A percentile compares a stretch with the other conserved stretches of the same genome.
Evolutionary conservation across 2,888 invertebrate species (phyloP).

Genomic region (Hylaea fasciaria): DNA sequence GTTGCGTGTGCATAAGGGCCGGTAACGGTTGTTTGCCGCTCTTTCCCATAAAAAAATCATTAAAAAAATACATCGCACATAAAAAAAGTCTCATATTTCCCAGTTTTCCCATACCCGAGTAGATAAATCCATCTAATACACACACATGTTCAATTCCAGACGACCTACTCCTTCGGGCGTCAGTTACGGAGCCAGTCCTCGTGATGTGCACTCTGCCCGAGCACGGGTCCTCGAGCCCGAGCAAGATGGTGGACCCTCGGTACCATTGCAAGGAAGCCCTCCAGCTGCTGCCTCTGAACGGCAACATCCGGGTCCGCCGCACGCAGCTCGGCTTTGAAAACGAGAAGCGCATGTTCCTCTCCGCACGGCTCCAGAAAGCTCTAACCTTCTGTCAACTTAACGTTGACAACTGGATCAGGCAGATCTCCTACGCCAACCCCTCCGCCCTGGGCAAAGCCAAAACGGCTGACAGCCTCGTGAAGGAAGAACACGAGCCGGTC

Average conservation of each 20-base stretch:
- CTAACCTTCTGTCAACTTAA: slow-evolving; percentile 87
- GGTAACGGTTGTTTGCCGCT: too few species aligned
- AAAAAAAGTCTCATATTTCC: too few species aligned
- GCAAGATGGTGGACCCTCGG: slow-evolving; percentile 82
- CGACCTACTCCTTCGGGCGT: slow-evolving; percentile 85
- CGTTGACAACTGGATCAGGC: slow-evolving; percentile 87
- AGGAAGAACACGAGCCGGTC: slow-evolving; percentile 80
- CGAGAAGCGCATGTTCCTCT: slow-evolving; percentile 87
- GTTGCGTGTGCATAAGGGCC: too few species aligned
- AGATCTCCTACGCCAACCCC: slow-evolving; percentile 83
- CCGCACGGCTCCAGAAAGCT: slow-evolving; percentile 87
- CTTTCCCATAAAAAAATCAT: too few species aligned
- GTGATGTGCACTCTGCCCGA: slow-evolving; percentile 87
- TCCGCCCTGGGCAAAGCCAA: slow-evolving; percentile 72
- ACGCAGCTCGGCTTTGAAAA: slow-evolving; percentile 86
- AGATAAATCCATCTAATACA: slow-evolving; percentile 1
- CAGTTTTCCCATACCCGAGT: too few species aligned
- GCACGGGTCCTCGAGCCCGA: slow-evolving; percentile 76
- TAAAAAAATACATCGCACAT: too few species aligned
- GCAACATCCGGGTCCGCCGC: slow-evolving; percentile 74
- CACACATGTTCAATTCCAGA: slow-evolving; percentile 59
- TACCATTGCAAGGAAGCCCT: slow-evolving; percentile 84
- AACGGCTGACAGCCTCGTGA: slow-evolving; percentile 83
- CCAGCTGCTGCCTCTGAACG: slow-evolving; percentile 77
- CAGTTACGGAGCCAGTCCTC: slow-evolving; percentile 86